Conservation (phyloP, 1,140 invertebrate species). For the Sitobion miscanthi region DNA sequence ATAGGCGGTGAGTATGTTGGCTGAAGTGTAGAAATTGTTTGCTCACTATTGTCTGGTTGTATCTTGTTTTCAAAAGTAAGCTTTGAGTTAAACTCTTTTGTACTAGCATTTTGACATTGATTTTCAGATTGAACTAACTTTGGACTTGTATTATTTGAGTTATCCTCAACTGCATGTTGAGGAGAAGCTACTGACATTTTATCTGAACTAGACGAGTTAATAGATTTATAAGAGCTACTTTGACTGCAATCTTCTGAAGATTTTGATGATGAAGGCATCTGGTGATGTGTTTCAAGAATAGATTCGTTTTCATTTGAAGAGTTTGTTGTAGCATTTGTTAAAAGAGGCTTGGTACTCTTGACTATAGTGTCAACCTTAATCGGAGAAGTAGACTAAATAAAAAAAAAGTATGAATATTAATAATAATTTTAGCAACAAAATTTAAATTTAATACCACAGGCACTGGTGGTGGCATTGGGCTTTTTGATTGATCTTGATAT, state of each 20-base stretch:
- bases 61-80: background rate
- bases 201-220: background rate
- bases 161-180: background rate
- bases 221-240: constrained; percentile 20
- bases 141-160: background rate
- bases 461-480: background rate
- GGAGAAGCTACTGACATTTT: background rate
- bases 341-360: background rate
- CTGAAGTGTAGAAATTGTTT: background rate
- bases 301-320: background rate
- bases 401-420: background rate
- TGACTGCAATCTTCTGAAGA: constrained; percentile 18
- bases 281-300: background rate
- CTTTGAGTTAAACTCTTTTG: background rate
- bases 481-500: constrained; percentile 35
- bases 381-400: background rate
- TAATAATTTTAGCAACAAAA: background rate
- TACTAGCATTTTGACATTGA: background rate
- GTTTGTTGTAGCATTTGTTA: background rate
- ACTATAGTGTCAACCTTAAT: background rate
- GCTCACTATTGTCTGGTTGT: background rate
- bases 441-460: constrained; percentile 13
- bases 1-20: background rate
- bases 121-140: constrained; percentile 2
- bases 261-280: constrained; percentile 41